Base-by-base conservation (phyloP, 1,140 invertebrate species). In the Listronotus oregonensis region DNA sequence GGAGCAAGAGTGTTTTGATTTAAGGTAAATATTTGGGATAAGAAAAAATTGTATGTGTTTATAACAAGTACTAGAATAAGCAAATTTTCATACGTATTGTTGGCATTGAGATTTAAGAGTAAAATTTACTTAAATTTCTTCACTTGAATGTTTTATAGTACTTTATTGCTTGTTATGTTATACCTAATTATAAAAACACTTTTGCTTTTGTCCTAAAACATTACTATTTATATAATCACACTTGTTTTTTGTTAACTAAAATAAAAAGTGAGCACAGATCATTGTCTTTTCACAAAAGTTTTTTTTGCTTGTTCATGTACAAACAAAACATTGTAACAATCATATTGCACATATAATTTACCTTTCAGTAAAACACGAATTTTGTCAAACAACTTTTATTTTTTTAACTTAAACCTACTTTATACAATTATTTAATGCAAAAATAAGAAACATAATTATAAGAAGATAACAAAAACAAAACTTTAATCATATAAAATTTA, bases 171-270 rank as follows among this genome's bases (percentile, higher is more conserved):
- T n/a, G n/a, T n/a, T n/a, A n/a, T n/a, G n/a, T 37, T 2, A 37
- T 2, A 37, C 34, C 34, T 10, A 4, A 37, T 37, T 37, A 37
- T 37, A 37, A 37, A 37, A 37, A 37, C 11, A 9, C 34, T 37
- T 37, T 37, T 37, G 34, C 34, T 27, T 32, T 51, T 51, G 9
- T 6, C 31, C 49, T 51, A 70, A n/a, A 40, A 57, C 56, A 43
- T 68, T 67, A 60, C 46, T 47, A 63, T 37, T 63, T 73, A 71
- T 74, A 72, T 70, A 75, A 76, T 76, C 75, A 76, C 75, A 76
- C 73, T 75, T 70, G 44, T 63, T 68, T 64, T 57, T 39, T 54
- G 32, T 64, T 43, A 51, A 59, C 17, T 52, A 49, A 56, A 47
- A 55, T 50, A 49, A 49, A 66, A 60, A 69, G 67, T 75, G 74